A percentile compares a stretch with the other conserved stretches of the same genome.
Conservation (phyloP, 2,888 invertebrate genomes). For the Morpho helenor region DNA sequence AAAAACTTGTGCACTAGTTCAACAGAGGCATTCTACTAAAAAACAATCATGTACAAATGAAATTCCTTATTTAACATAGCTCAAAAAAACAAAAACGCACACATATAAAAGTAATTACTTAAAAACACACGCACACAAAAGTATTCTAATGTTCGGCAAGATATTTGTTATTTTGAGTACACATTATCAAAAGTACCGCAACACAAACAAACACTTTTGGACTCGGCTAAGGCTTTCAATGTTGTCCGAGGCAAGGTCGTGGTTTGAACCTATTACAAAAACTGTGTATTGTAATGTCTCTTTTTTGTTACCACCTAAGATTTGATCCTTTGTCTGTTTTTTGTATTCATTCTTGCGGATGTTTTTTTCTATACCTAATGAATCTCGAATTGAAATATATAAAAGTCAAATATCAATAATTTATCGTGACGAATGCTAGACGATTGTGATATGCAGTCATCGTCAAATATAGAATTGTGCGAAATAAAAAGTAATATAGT, state of each 20-base stretch:
- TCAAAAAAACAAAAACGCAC: too few relatives aligned
- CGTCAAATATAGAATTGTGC: too few relatives aligned
- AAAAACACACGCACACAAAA: too few relatives aligned
- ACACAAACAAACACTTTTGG: slow-evolving; percentile 37
- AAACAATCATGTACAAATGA: too few relatives aligned
- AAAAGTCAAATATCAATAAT: not conserved
- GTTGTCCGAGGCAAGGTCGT: slow-evolving; percentile 74
- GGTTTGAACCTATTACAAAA: slow-evolving; percentile 66
- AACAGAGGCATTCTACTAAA: too few relatives aligned
- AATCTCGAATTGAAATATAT: slow-evolving; percentile 6
- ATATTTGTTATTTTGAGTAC: too few relatives aligned
- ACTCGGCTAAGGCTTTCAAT: slow-evolving; percentile 57
- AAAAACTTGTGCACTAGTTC: too few relatives aligned
- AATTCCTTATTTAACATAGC: too few relatives aligned
- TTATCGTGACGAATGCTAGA: not conserved
- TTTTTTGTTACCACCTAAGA: slow-evolving; percentile 26
- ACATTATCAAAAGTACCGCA: not conserved
- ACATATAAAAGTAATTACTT: too few relatives aligned
- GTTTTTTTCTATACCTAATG: slow-evolving; percentile 7
- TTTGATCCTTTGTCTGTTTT: slow-evolving; percentile 41
- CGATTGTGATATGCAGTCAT: too few relatives aligned
- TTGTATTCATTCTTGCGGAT: slow-evolving; percentile 10
- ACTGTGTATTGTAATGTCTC: slow-evolving; percentile 18
- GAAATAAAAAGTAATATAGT: too few relatives aligned
- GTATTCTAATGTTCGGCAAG: too few relatives aligned